Percentiles rank a stretch among this genome's conserved stretches.
Evolutionary conservation across 2,797 vertebrate genomes (phyloP).

Genomic region (Gymnopithys bicolor): DNA sequence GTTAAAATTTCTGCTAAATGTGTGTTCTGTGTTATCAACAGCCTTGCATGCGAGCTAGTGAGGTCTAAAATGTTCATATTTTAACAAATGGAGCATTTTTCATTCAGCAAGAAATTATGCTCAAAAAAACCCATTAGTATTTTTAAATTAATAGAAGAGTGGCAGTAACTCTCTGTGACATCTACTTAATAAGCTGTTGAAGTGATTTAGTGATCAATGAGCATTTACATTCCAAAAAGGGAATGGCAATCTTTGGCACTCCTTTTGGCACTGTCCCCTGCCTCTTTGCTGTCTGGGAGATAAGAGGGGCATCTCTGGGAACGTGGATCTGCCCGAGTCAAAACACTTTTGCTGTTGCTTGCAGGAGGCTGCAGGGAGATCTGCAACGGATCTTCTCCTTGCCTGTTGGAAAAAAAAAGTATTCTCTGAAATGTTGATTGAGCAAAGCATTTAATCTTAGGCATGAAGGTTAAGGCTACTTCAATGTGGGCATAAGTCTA

Average conservation of each 20-base stretch:
- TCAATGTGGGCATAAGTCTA: not conserved
- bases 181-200: conserved; percentile 71
- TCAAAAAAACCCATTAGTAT: not conserved
- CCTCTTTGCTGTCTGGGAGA: not conserved
- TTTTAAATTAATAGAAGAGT: conserved; percentile 59
- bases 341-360: not conserved
- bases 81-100: conserved; percentile 30
- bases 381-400: not conserved
- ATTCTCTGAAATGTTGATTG: not conserved
- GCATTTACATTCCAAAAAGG: conserved; percentile 58
- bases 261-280: not conserved
- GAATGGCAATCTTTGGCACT: conserved; percentile 60
- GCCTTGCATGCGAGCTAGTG: not conserved
- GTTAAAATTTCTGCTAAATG: conserved; percentile 8
- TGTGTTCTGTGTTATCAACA: not conserved
- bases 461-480: not conserved
- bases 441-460: not conserved
- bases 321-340: not conserved
- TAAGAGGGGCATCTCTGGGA: not conserved
- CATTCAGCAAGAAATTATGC: conserved; percentile 54
- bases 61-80: not conserved
- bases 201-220: conserved; percentile 71
- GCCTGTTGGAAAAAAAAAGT: not conserved
- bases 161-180: conserved; percentile 67
- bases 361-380: not conserved